phyloP scores from a whole-genome alignment of 2,113 vertebrate species.

The Leuciscus idus region DNA sequence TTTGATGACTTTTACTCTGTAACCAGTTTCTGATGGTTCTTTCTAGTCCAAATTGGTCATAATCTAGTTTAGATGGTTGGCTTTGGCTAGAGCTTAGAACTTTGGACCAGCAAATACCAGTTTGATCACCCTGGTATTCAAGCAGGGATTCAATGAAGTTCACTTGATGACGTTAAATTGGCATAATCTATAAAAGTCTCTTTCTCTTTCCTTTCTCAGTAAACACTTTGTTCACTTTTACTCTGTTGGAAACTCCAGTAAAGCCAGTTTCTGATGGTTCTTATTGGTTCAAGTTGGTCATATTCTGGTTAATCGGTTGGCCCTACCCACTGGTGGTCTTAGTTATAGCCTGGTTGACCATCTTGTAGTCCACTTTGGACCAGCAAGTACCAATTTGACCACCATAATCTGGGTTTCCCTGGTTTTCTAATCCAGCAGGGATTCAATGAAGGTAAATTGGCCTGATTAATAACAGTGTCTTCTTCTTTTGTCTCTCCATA shows the following conservation, averaged over 20 bases:
- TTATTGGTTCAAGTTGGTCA: neutral
- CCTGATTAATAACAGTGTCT: neutral
- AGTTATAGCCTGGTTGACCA: neutral
- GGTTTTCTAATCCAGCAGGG: neutral
- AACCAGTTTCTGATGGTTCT: neutral
- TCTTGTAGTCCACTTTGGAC: neutral
- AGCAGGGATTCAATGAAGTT: neutral
- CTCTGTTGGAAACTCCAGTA: neutral
- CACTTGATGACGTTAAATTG: neutral
- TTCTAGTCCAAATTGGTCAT: neutral
- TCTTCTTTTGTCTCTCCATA: slow-evolving; percentile 61
- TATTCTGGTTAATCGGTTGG: neutral
- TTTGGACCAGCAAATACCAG: neutral
- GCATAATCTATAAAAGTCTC: neutral
- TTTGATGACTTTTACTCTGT: neutral
- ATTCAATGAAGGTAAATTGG: neutral
- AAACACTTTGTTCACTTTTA: neutral
- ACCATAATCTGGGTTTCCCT: neutral
- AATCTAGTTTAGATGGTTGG: neutral
- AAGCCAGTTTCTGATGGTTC: neutral
- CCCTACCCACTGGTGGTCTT: neutral
- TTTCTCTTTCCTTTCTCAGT: neutral
- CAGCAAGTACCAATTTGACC: neutral
- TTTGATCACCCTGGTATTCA: neutral
- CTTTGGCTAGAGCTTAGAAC: neutral